Percentiles rank a stretch among this genome's conserved stretches.
Conservation (phyloP, 2,113 vertebrate genomes). For the Festucalex cinctus region DNA sequence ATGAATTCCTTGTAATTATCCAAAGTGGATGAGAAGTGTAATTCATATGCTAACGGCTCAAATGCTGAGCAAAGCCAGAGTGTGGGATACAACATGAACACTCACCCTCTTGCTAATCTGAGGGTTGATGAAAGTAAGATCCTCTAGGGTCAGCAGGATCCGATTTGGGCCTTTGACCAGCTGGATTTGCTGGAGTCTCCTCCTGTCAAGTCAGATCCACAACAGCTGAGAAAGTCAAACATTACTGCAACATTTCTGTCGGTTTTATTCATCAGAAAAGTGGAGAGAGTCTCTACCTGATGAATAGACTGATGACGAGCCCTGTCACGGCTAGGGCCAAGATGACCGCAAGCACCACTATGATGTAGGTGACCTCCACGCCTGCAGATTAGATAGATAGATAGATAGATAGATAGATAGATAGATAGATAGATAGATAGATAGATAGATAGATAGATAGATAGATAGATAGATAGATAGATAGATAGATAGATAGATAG, state of each 20-base stretch:
- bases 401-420: neutral
- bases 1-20: neutral
- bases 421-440: neutral
- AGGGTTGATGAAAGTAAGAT: slow-evolving; percentile 85
- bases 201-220: slow-evolving; percentile 62
- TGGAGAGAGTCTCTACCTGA: slow-evolving; percentile 75
- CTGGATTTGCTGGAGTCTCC: slow-evolving; percentile 80
- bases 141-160: slow-evolving; percentile 81
- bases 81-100: neutral
- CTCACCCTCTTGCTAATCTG: slow-evolving; percentile 82
- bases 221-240: slow-evolving; percentile 10
- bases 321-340: slow-evolving; percentile 69
- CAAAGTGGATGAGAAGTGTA: too few species aligned
- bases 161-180: slow-evolving; percentile 83
- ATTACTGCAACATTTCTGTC: neutral
- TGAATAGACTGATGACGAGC: slow-evolving; percentile 67
- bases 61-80: neutral
- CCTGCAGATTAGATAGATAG: slow-evolving; percentile 59
- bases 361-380: slow-evolving; percentile 72
- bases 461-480: neutral
- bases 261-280: neutral
- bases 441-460: neutral
- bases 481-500: too few species aligned
- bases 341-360: slow-evolving; percentile 67
- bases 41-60: neutral